Conservation (phyloP, 1,140 invertebrate species). For the Meloidogyne chitwoodi region DNA sequence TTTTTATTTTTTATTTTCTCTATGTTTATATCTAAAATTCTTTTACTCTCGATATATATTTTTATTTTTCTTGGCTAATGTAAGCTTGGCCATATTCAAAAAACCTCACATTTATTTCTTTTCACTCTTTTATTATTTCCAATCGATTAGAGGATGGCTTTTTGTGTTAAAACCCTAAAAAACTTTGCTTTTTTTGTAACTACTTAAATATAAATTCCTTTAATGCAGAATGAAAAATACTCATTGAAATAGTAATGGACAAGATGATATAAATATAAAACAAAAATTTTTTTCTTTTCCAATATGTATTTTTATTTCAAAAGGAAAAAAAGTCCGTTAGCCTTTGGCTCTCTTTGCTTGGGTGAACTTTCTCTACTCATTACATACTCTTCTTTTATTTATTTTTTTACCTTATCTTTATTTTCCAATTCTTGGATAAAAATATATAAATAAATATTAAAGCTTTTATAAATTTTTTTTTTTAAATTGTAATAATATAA, state of each 20-base stretch:
- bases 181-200: background rate
- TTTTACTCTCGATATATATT: background rate
- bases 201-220: background rate
- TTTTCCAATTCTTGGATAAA: background rate
- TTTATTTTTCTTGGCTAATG: background rate
- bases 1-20: background rate
- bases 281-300: background rate
- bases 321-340: background rate
- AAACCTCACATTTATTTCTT: constrained; percentile 1
- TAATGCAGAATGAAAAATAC: background rate
- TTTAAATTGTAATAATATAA: no score
- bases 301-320: no score
- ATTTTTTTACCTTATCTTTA: background rate
- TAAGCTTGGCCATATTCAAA: background rate
- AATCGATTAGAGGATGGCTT: background rate
- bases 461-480: background rate
- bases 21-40: no score
- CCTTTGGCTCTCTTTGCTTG: background rate
- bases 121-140: background rate
- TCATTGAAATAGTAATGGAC: background rate
- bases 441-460: background rate
- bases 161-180: background rate
- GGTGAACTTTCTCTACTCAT: background rate
- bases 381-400: background rate
- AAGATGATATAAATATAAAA: background rate